Evolutionary conservation across 2,113 vertebrate genomes (phyloP).

Genomic region (Crotalus horridus): DNA sequence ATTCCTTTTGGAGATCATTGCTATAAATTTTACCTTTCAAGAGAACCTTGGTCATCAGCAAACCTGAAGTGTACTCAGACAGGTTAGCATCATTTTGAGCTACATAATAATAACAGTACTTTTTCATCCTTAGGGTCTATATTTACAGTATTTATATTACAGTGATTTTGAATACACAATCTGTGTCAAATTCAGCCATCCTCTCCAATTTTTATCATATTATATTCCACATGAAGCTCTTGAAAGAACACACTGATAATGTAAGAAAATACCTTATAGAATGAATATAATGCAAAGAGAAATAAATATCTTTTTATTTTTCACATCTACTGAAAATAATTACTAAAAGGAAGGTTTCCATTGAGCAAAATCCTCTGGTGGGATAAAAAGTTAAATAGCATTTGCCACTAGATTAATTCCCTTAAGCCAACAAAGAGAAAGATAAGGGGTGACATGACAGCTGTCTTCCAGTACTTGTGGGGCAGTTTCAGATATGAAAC

Average conservation of each 20-base stretch:
- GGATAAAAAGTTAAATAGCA: not conserved
- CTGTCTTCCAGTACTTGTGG: not conserved
- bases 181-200: not conserved
- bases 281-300: not conserved
- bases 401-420: not conserved
- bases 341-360: not conserved
- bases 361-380: not conserved
- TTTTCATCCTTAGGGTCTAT: not conserved
- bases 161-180: not conserved
- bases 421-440: not conserved
- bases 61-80: conserved; percentile 82
- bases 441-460: not conserved
- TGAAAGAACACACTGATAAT: not conserved
- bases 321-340: not conserved
- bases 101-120: not conserved
- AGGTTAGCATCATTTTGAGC: conserved; percentile 65
- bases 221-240: not conserved
- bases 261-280: not conserved
- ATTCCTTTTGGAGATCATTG: conserved; percentile 90
- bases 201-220: not conserved
- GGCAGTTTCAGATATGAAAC: not conserved
- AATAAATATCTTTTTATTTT: not conserved
- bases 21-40: conserved; percentile 72
- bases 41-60: conserved; percentile 80
- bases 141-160: too few relatives aligned